Evolutionary conservation across 2,113 vertebrate species (phyloP).

Genomic region (Peromyscus leucopus): DNA sequence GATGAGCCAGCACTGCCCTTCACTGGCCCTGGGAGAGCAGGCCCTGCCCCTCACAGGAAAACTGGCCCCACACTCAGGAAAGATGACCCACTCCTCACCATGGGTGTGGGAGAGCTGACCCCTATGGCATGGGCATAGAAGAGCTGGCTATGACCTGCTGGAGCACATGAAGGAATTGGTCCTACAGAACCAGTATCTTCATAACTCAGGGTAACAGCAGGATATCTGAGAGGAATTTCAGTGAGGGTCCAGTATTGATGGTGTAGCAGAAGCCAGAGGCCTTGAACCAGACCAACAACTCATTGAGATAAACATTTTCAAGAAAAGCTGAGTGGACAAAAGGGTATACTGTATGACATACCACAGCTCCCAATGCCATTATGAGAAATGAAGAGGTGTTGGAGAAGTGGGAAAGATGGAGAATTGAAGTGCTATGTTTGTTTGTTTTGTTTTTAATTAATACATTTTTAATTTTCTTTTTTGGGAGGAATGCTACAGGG

Average conservation of each 20-base stretch:
- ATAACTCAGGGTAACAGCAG: background rate
- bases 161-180: background rate
- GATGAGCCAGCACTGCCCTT: background rate
- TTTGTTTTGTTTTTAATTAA: background rate
- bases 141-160: background rate
- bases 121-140: background rate
- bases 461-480: background rate
- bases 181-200: background rate
- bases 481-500: background rate
- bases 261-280: background rate
- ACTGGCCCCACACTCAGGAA: background rate
- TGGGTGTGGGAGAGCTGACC: background rate
- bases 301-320: background rate
- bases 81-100: too few relatives aligned
- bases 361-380: background rate
- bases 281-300: background rate
- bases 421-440: background rate
- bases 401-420: background rate
- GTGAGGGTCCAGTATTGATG: background rate
- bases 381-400: background rate
- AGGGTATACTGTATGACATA: background rate
- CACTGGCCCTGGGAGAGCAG: background rate
- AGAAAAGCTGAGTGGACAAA: background rate
- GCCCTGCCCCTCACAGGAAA: background rate
- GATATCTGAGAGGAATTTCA: background rate